Evolutionary conservation across 1,140 invertebrate genomes (phyloP).

Genomic region (Drosophila trapezifrons): DNA sequence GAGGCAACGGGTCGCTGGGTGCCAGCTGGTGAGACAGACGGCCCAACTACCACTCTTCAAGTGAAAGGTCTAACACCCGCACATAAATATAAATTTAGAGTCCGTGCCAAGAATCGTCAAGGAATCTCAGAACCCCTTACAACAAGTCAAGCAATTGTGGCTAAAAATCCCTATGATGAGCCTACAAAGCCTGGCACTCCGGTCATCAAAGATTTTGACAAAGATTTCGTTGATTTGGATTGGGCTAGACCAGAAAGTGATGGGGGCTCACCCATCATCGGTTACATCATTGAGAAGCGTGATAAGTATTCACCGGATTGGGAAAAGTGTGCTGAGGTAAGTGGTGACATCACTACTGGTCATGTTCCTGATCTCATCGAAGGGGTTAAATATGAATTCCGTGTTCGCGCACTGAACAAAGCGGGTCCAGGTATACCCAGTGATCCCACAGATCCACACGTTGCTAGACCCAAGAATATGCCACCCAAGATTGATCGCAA

Average conservation of each 20-base stretch:
- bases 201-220: conserved; percentile 95
- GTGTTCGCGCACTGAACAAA: conserved; percentile 96
- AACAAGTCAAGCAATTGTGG: conserved; percentile 94
- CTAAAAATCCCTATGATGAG: conserved; percentile 98
- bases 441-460: conserved; percentile 93
- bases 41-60: conserved; percentile 89
- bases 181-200: conserved; percentile 95
- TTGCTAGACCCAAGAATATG: conserved; percentile 95
- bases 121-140: conserved; percentile 97
- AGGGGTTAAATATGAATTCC: conserved; percentile 96
- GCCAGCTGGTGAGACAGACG: conserved; percentile 94
- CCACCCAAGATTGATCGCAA: conserved; percentile 97
- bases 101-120: conserved; percentile 97
- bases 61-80: conserved; percentile 93
- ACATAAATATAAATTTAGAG: conserved; percentile 98
- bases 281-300: conserved; percentile 98
- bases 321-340: conserved; percentile 94
- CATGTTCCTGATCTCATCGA: conserved; percentile 95
- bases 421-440: conserved; percentile 96
- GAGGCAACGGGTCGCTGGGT: conserved; percentile 96
- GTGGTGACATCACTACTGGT: conserved; percentile 92
- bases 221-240: conserved; percentile 96
- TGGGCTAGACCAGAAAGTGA: conserved; percentile 95
- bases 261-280: conserved; percentile 95
- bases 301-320: conserved; percentile 94